A percentile compares a stretch with the other conserved stretches of the same genome.
Conservation (phyloP, 1,140 invertebrate genomes). For the Pogonus chalceus region DNA sequence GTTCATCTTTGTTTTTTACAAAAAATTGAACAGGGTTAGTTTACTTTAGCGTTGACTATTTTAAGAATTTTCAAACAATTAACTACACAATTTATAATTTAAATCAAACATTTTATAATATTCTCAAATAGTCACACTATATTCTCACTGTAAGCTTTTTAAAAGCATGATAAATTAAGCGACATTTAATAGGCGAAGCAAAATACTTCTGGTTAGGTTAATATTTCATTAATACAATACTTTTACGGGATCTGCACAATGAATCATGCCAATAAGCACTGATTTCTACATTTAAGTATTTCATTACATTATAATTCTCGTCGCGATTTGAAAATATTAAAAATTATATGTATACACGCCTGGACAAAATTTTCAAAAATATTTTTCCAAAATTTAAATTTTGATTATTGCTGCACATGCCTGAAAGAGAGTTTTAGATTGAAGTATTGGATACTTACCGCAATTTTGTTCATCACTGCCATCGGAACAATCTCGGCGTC, state of each 20-base stretch:
- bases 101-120: no score
- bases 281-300: not conserved
- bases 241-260: not conserved
- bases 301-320: not conserved
- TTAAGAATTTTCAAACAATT: no score
- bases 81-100: no score
- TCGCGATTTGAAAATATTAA: no score
- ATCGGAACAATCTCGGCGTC: conserved; percentile 55
- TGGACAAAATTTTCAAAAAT: no score
- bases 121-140: no score
- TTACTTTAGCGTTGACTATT: no score
- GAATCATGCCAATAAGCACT: conserved; percentile 3
- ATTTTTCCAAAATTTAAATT: conserved; percentile 9
- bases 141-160: no score
- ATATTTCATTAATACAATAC: no score
- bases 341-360: no score
- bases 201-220: not conserved
- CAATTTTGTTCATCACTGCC: conserved; percentile 55
- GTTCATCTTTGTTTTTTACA: no score
- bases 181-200: conserved; percentile 2
- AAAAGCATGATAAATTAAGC: not conserved
- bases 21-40: no score
- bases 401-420: conserved; percentile 14
- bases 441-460: conserved; percentile 37
- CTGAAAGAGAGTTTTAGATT: conserved; percentile 14